Conservation (phyloP, 2,888 invertebrate species). For the Empis livida region DNA sequence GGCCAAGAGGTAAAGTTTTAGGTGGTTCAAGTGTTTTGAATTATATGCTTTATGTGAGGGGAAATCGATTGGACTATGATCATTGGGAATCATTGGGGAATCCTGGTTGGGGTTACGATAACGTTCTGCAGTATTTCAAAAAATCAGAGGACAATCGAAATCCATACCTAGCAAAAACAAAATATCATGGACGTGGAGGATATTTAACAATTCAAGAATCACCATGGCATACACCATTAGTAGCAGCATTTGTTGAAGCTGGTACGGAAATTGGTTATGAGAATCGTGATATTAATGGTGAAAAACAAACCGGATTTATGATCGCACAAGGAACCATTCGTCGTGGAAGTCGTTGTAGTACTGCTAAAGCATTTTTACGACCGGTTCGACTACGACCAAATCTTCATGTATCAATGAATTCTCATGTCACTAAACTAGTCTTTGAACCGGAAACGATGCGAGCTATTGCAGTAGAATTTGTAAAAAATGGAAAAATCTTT, state of each 20-base stretch:
- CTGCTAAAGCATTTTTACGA: conserved; percentile 74
- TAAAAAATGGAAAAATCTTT: conserved; percentile 56
- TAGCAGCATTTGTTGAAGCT: conserved; percentile 69
- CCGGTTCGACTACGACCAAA: conserved; percentile 64
- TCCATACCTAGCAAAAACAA: conserved; percentile 54
- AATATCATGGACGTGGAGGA: conserved; percentile 61
- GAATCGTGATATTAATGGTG: conserved; percentile 71
- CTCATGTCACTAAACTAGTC: conserved; percentile 62
- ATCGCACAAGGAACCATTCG: conserved; percentile 70
- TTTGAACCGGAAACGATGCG: conserved; percentile 62
- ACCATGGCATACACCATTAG: conserved; percentile 71
- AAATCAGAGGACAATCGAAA: conserved; percentile 82
- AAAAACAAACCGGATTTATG: conserved; percentile 66
- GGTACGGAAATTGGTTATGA: conserved; percentile 73
- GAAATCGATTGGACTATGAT: conserved; percentile 74
- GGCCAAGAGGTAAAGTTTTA: conserved; percentile 80
- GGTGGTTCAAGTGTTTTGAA: conserved; percentile 81
- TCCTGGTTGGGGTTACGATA: conserved; percentile 75
- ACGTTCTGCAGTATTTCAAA: conserved; percentile 76
- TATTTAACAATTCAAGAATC: conserved; percentile 69
- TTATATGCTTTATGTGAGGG: conserved; percentile 83
- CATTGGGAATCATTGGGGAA: conserved; percentile 80
- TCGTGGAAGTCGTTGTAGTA: conserved; percentile 68
- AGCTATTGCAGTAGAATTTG: conserved; percentile 69
- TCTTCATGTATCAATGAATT: conserved; percentile 66